Evolutionary conservation across 2,113 vertebrate species (phyloP).

Genomic region (Scalopus aquaticus): DNA sequence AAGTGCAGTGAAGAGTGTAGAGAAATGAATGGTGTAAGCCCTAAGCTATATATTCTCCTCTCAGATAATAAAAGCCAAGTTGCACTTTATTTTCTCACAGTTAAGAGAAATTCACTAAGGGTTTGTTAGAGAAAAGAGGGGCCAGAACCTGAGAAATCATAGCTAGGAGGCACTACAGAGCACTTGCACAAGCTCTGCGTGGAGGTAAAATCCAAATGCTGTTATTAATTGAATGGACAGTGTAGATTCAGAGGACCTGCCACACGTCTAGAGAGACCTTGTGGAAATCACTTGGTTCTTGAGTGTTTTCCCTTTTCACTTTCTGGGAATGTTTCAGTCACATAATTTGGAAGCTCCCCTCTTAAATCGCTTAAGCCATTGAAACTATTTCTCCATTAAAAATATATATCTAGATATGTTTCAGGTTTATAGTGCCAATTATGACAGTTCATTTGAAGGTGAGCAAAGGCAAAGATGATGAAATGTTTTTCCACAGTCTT

Average conservation of each 20-base stretch:
- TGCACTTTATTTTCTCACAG: background rate
- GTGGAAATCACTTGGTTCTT: background rate
- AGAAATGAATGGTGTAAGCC: background rate
- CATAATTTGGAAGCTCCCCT: background rate
- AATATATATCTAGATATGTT: background rate
- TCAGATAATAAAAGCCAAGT: background rate
- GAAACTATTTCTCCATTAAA: background rate
- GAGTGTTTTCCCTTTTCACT: background rate
- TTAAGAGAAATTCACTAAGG: background rate
- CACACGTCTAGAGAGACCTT: background rate
- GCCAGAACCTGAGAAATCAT: background rate
- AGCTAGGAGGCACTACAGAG: fast-evolving
- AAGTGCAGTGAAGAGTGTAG: background rate
- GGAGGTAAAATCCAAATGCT: no score
- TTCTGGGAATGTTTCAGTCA: background rate
- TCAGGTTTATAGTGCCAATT: background rate
- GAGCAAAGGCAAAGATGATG: background rate
- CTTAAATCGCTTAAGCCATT: background rate
- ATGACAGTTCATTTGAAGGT: background rate
- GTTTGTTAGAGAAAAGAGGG: background rate
- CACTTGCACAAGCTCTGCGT: background rate
- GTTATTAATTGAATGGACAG: no score
- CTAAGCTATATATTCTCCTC: background rate
- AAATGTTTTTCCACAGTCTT: background rate
- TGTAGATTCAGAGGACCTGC: background rate